Conservation (phyloP, 2,797 vertebrate species). For the Ciconia nigra region DNA sequence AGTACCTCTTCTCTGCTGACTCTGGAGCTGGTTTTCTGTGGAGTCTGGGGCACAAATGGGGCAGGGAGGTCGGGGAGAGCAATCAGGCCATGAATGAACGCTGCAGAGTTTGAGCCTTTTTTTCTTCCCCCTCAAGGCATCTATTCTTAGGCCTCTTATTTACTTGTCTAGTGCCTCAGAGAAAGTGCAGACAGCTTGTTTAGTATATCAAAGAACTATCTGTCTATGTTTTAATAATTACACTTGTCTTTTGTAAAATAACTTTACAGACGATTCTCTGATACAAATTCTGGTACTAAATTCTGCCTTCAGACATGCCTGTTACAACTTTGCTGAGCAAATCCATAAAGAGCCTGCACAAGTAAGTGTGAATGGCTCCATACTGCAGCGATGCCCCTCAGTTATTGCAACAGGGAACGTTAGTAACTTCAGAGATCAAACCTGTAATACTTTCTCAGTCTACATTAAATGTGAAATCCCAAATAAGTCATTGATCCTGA, state of each 20-base stretch:
- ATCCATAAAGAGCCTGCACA: not conserved
- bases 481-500: not conserved
- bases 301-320: not conserved
- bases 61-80: not conserved
- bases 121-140: not conserved
- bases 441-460: not conserved
- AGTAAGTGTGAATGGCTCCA: not conserved
- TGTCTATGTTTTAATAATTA: conserved; percentile 47
- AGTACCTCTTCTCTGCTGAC: not conserved
- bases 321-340: not conserved
- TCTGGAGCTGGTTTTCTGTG: not conserved
- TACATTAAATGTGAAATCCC: not conserved
- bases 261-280: not conserved
- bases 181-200: conserved; percentile 20
- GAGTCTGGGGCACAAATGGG: not conserved
- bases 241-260: not conserved
- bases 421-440: not conserved
- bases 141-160: conserved; percentile 38
- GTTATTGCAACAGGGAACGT: not conserved
- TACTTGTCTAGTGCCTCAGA: not conserved
- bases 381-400: fast-evolving
- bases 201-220: conserved; percentile 13
- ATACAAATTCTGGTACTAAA: not conserved
- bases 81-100: not conserved
- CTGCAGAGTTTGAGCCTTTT: not conserved